phyloP scores from a whole-genome alignment of 2,888 invertebrate species.

The Neoitamus cyanurus region DNA sequence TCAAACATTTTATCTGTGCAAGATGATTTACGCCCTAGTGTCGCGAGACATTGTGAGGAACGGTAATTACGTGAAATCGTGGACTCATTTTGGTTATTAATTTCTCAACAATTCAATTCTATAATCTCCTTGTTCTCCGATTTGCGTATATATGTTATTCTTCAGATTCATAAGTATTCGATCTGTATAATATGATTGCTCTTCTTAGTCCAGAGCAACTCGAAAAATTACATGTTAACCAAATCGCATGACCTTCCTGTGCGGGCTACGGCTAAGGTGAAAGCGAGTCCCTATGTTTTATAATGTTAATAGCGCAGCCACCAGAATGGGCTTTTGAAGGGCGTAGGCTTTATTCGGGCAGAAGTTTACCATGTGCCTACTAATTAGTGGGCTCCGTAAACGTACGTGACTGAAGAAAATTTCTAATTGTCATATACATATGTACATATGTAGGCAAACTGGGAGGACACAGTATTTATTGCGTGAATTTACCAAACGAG shows the following conservation, averaged over 20 bases:
- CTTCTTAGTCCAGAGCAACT: background rate
- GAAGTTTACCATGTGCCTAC: background rate
- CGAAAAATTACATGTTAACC: background rate
- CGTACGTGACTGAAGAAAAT: background rate
- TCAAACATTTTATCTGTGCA: slow-evolving; percentile 50
- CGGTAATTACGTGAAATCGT: slow-evolving; percentile 51
- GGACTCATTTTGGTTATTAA: background rate
- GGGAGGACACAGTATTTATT: background rate
- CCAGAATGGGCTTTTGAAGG: background rate
- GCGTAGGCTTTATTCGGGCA: background rate
- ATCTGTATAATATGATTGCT: background rate
- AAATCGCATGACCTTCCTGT: background rate
- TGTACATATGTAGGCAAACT: too few species aligned
- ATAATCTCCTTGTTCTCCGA: background rate
- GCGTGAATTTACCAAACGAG: background rate
- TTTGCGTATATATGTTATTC: background rate
- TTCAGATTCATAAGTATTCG: too few species aligned
- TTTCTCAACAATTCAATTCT: background rate
- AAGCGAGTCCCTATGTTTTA: too few species aligned
- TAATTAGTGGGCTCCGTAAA: background rate
- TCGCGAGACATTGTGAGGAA: background rate
- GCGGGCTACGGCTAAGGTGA: background rate
- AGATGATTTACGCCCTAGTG: slow-evolving; percentile 48
- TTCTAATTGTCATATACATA: background rate
- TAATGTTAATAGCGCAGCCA: too few species aligned